phyloP scores from a whole-genome alignment of 2,113 vertebrate genomes.

The Otocyon megalotis region DNA sequence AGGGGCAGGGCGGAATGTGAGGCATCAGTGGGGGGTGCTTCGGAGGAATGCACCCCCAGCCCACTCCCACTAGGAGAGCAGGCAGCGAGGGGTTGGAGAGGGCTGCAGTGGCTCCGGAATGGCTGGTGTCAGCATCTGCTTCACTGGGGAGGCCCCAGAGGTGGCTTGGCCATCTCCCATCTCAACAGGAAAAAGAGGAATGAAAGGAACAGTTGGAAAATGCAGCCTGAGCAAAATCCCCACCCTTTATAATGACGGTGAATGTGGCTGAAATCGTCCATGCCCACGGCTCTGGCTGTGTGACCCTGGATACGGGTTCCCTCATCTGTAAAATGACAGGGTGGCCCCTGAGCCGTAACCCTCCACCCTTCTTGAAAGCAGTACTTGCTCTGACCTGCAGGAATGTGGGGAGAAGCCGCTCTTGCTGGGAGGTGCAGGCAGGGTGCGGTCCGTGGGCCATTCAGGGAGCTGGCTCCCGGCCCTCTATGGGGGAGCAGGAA shows the following conservation, averaged over 20 bases:
- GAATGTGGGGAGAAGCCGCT: not conserved
- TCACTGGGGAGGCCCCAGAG: not conserved
- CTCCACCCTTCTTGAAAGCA: not conserved
- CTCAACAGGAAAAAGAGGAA: not conserved
- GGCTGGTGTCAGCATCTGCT: not conserved
- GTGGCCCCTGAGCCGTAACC: not conserved
- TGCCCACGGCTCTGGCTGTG: not conserved
- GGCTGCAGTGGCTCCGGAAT: fast-evolving
- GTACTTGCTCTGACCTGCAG: not conserved
- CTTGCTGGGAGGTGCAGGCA: not conserved
- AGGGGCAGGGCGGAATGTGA: not conserved
- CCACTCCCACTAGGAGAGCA: not conserved
- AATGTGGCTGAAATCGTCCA: not conserved
- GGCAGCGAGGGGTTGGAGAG: not conserved
- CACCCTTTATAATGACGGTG: not conserved
- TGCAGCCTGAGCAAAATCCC: not conserved
- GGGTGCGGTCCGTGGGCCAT: not conserved
- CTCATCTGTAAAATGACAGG: not conserved
- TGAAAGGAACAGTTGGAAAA: conserved; percentile 14
- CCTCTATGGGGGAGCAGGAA: not conserved
- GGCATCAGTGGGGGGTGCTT: not conserved
- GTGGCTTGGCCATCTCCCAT: not conserved
- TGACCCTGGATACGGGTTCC: not conserved
- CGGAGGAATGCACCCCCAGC: too few species aligned
- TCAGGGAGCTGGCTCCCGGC: not conserved